Evolutionary conservation across 1,140 invertebrate species (phyloP), one percentile per base, ranked within the genome.

Genomic region (Caligus rogercresseyi): DNA sequence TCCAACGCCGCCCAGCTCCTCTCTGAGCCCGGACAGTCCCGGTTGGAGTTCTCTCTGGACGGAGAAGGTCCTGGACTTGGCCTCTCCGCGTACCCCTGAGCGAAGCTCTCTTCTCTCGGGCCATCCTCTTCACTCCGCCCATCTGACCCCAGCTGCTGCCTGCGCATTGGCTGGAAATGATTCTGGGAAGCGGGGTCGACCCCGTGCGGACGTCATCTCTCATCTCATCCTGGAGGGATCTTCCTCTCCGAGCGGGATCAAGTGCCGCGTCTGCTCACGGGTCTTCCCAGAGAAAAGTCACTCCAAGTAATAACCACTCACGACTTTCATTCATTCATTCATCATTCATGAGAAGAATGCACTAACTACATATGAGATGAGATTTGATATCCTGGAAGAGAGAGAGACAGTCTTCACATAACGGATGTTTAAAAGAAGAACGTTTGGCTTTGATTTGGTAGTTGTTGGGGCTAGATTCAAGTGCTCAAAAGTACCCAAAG

Each of bases 271-370:
- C 68, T 87, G 86, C 72, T 79, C 79, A 60, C 73, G 86, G 58
- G 83, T 86, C 11, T 88, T 88, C 71, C 85, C 4, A 72, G 85
- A 66, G 84, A 86, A 70, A 88, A 88, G 72, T 85, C 82, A 15
- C 73, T 87, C 0, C 83, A 60, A 25, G 57, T 60, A 15, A n/a
- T 43, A 43, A n/a, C n/a, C 31, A 7, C 31, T 43, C n/a, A 7
- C 31, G n/a, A n/a, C n/a, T n/a, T n/a, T n/a, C n/a, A n/a, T n/a
- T 54, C 15, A n/a, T 20, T 16, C 11, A 54, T 54, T 13, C 43
- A 51, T 51, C 13, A n/a, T 51, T 51, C 43, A 51, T 51, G n/a
- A 13, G n/a, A 51, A 13, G n/a, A n/a, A 51, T 13, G 43, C n/a
- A 51, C 43, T n/a, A 51, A 51, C 13, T 51, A 51, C 43, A 51